phyloP scores from a whole-genome alignment of 1,140 invertebrate species.

The Homalodisca vitripennis region DNA sequence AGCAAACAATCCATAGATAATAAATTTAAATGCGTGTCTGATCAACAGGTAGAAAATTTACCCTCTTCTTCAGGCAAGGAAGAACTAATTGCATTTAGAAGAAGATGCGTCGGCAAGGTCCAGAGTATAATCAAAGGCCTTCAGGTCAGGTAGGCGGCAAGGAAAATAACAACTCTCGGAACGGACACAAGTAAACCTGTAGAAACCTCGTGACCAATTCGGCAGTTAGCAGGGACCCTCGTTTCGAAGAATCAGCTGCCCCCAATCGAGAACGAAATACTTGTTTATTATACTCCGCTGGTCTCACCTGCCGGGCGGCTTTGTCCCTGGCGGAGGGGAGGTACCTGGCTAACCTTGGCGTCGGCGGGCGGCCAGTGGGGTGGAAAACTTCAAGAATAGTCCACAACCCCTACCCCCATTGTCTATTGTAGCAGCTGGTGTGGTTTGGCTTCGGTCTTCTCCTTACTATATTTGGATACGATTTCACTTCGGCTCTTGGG shows the following conservation, averaged over 20 bases:
- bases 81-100: no score
- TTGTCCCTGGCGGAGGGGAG: neutral
- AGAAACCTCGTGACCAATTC: neutral
- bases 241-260: slow-evolving; percentile 11
- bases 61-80: no score
- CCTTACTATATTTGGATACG: slow-evolving; percentile 2
- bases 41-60: no score
- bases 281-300: slow-evolving; percentile 12
- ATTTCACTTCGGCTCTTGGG: neutral
- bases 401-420: neutral
- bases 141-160: neutral
- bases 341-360: neutral
- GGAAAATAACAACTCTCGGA: neutral
- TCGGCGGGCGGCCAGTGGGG: neutral
- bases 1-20: no score
- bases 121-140: no score
- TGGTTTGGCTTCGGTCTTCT: neutral
- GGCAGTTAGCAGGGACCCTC: neutral
- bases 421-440: neutral
- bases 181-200: neutral
- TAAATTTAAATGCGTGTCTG: no score
- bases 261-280: slow-evolving; percentile 25
- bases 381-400: slow-evolving; percentile 16
- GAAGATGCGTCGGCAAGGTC: no score
- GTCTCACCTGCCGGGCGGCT: neutral